Conservation (phyloP, 2,888 invertebrate genomes). For the Gryllus longicercus region DNA sequence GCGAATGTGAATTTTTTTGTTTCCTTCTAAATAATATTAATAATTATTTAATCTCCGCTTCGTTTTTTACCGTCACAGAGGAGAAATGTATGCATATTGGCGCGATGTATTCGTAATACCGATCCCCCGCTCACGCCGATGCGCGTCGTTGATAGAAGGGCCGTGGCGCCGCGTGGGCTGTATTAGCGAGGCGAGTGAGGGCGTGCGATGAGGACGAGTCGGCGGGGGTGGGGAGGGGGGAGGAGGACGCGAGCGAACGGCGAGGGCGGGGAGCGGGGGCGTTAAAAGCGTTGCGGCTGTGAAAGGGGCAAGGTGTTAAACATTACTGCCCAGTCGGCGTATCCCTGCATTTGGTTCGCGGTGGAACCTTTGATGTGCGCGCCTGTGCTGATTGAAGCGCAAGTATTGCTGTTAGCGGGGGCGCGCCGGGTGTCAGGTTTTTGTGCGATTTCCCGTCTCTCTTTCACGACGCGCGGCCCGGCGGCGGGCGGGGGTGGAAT, state of each 20-base stretch:
- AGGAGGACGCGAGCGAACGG: neutral
- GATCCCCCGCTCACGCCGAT: neutral
- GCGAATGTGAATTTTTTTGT: neutral
- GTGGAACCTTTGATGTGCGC: neutral
- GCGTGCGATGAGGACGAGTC: neutral
- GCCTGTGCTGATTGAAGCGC: conserved; percentile 1
- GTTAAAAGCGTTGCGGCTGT: conserved; percentile 8
- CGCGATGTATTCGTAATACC: neutral
- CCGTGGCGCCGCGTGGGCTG: neutral
- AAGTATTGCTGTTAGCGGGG: conserved; percentile 9
- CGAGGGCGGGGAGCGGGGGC: neutral
- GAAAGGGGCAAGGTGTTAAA: conserved; percentile 17
- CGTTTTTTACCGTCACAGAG: neutral
- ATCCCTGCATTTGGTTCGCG: conserved; percentile 10
- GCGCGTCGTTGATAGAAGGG: neutral
- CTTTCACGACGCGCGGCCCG: neutral
- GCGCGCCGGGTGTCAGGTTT: neutral
- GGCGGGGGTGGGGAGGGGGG: neutral
- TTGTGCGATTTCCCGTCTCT: conserved; percentile 5
- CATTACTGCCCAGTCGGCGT: neutral
- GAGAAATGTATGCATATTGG: conserved; percentile 1
- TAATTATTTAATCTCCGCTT: neutral
- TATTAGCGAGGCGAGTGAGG: neutral
- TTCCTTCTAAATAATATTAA: neutral
- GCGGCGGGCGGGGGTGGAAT: neutral